phyloP scores from a whole-genome alignment of 2,888 invertebrate species.

The Eulithis testata region DNA sequence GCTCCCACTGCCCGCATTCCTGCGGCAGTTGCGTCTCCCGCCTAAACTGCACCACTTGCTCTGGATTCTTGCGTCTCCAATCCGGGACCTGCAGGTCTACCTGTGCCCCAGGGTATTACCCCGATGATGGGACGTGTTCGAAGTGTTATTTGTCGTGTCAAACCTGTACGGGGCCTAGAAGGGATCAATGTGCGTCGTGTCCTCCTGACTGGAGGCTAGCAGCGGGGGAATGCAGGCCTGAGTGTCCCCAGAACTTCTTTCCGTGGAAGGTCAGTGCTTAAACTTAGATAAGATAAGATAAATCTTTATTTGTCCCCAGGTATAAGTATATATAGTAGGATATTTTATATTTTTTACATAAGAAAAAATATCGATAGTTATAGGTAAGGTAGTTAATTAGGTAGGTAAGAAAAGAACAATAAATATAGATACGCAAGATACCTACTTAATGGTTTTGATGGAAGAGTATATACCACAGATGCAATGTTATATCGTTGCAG shows the following conservation, averaged over 20 bases:
- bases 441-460: no score
- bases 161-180: slow-evolving; percentile 92
- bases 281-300: no score
- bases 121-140: slow-evolving; percentile 92
- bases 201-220: slow-evolving; percentile 92
- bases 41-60: slow-evolving; percentile 92
- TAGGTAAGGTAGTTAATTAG: no score
- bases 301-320: no score
- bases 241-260: slow-evolving; percentile 93
- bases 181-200: slow-evolving; percentile 93
- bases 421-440: no score
- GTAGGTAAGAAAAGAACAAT: no score
- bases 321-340: no score
- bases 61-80: slow-evolving; percentile 90
- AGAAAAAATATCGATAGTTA: no score
- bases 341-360: no score
- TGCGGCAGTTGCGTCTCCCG: slow-evolving; percentile 91
- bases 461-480: no score
- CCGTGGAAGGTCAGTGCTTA: slow-evolving; percentile 88
- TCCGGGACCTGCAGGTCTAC: slow-evolving; percentile 92
- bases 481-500: no score
- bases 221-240: slow-evolving; percentile 92
- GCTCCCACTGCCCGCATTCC: slow-evolving; percentile 91
- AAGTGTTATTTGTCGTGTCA: slow-evolving; percentile 94
- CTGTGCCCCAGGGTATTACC: slow-evolving; percentile 93